These are phyloP conservation scores for Todiramphus saurophagus DNA, from an alignment of 2,113 vertebrate genomes.

Conservation along the genomic window DNA sequence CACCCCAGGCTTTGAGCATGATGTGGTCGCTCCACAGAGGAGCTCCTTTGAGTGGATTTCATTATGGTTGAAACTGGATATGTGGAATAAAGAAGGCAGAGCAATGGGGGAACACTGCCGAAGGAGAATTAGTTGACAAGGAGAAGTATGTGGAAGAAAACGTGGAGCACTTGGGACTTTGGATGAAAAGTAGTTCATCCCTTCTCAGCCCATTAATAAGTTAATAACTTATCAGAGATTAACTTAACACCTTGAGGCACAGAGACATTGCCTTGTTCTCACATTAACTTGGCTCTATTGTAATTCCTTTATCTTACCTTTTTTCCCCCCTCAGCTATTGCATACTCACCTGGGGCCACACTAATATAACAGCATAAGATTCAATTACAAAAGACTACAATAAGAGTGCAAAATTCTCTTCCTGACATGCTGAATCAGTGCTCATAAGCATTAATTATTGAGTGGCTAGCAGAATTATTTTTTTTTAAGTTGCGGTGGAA, in stretches of 20 bases:
- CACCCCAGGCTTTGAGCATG: background rate
- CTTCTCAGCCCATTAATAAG: conserved; percentile 75
- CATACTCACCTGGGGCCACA: conserved; percentile 72
- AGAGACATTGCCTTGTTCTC: conserved; percentile 70
- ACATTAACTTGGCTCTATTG: conserved; percentile 71
- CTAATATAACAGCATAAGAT: conserved; percentile 73
- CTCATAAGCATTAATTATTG: conserved; percentile 73
- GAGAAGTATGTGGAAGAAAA: conserved; percentile 55
- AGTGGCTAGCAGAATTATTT: conserved; percentile 47
- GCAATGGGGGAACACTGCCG: background rate
- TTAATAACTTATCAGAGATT: conserved; percentile 79
- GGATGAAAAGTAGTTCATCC: conserved; percentile 74
- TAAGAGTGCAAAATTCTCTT: conserved; percentile 68
- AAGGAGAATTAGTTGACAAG: conserved; percentile 60
- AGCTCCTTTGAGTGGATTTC: background rate
- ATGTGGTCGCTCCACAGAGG: background rate
- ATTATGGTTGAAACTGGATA: background rate
- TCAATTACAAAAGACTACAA: conserved; percentile 77
- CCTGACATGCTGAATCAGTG: conserved; percentile 69
- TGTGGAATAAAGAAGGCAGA: background rate
- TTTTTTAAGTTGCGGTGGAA: conserved; percentile 28
- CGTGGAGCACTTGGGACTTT: conserved; percentile 60
- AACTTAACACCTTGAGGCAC: conserved; percentile 76
- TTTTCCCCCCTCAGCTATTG: conserved; percentile 60
- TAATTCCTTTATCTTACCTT: conserved; percentile 76